Evolutionary conservation across 2,888 invertebrate genomes (phyloP).

Genomic region (Himalopsyche japonica): DNA sequence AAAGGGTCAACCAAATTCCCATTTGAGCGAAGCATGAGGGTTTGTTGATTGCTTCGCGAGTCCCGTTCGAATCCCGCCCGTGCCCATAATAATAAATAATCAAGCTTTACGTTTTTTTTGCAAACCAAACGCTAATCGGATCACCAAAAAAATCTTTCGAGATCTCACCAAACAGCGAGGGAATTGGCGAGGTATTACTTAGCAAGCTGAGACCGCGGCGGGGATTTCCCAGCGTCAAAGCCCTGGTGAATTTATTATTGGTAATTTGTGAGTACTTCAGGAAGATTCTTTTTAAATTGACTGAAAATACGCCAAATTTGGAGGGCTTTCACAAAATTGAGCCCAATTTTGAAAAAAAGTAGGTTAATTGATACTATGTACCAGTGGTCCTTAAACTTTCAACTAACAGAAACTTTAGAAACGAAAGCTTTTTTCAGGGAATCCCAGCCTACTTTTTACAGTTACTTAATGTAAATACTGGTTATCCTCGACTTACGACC

Average conservation of each 20-base stretch:
- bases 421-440: too few species aligned
- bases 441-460: too few species aligned
- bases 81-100: neutral
- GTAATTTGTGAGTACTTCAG: neutral
- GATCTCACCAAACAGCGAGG: constrained; percentile 19
- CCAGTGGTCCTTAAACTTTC: too few species aligned
- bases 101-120: constrained; percentile 18
- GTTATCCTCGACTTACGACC: too few species aligned
- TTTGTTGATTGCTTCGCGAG: constrained; percentile 15
- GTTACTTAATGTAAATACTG: too few species aligned
- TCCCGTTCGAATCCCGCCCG: constrained; percentile 10
- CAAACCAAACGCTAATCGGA: constrained; percentile 33
- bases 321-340: too few species aligned
- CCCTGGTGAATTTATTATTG: neutral
- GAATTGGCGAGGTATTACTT: neutral
- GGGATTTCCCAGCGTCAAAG: neutral
- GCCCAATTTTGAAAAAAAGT: too few species aligned
- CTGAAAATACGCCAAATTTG: neutral
- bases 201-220: too few species aligned
- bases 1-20: constrained; percentile 24
- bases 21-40: constrained; percentile 10
- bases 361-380: too few species aligned
- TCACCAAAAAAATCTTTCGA: constrained; percentile 29
- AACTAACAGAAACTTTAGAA: too few species aligned
- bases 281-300: neutral